Evolutionary conservation across 2,888 invertebrate genomes (phyloP).

Genomic region (Congeria kusceri): DNA sequence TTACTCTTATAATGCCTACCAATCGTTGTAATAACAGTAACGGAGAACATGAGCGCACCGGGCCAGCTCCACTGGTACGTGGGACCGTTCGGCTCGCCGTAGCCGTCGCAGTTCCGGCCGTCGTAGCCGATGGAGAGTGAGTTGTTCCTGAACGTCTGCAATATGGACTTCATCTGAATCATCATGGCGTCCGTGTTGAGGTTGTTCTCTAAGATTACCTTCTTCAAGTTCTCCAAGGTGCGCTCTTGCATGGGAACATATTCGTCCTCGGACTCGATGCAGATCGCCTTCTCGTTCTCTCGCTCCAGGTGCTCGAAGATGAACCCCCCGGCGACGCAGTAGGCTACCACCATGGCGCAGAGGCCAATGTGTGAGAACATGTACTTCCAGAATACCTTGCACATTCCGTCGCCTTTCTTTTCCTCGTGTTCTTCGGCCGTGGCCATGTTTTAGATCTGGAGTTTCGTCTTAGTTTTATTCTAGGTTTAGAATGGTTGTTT

Average conservation of each 20-base stretch:
- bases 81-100: constrained; percentile 80
- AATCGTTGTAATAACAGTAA: constrained; percentile 84
- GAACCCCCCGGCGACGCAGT: constrained; percentile 85
- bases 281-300: constrained; percentile 84
- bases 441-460: constrained; percentile 29
- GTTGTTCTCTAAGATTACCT: constrained; percentile 76
- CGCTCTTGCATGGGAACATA: constrained; percentile 80
- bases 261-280: constrained; percentile 79
- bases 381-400: constrained; percentile 82
- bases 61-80: constrained; percentile 83
- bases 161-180: constrained; percentile 76
- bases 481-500: too few species aligned
- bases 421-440: constrained; percentile 26
- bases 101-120: constrained; percentile 80
- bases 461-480: too few species aligned
- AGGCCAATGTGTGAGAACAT: constrained; percentile 85
- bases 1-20: constrained; percentile 81
- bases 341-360: constrained; percentile 82
- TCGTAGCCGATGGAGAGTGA: constrained; percentile 83
- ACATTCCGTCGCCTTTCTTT: constrained; percentile 52
- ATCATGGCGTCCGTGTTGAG: constrained; percentile 75
- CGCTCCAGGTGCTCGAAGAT: constrained; percentile 85
- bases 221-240: constrained; percentile 77
- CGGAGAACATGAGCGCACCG: constrained; percentile 84
- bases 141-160: constrained; percentile 81